Evolutionary conservation across 1,140 invertebrate species (phyloP).

Genomic region (Diorhabda carinulata): DNA sequence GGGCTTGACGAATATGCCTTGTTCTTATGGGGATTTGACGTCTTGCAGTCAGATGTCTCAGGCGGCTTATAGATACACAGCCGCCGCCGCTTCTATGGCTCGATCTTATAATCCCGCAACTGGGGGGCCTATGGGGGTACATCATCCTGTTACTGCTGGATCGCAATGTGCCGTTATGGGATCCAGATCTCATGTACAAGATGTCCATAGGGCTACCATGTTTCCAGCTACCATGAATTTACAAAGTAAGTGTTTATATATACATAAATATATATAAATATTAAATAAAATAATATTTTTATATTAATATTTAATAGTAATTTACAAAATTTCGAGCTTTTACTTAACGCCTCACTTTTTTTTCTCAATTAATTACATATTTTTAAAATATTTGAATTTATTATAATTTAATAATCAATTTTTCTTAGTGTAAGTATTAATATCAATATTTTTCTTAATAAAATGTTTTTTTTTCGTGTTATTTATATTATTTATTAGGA

Average conservation of each 20-base stretch:
- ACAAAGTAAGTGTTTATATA: slow-evolving; percentile 53
- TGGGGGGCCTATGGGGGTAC: slow-evolving; percentile 48
- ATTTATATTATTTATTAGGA: no score
- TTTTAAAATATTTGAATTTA: no score
- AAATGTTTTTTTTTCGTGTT: no score
- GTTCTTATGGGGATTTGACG: slow-evolving; percentile 77
- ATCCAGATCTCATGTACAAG: slow-evolving; percentile 52
- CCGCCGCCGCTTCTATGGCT: slow-evolving; percentile 55
- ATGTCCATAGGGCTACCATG: slow-evolving; percentile 58
- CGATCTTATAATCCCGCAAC: slow-evolving; percentile 50
- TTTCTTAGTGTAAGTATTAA: no score
- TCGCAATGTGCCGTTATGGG: slow-evolving; percentile 60
- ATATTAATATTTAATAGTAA: no score
- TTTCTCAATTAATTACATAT: no score
- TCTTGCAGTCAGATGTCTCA: slow-evolving; percentile 84
- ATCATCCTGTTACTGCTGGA: slow-evolving; percentile 52
- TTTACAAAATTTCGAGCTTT: no score
- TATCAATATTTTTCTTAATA: no score
- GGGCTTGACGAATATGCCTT: slow-evolving; percentile 62
- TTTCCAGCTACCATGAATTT: slow-evolving; percentile 63
- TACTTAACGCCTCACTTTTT: no score
- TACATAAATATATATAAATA: background rate
- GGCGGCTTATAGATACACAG: slow-evolving; percentile 67
- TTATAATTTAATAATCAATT: no score
- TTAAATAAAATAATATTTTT: no score